phyloP scores from a whole-genome alignment of 1,140 invertebrate genomes.

The Solenopsis fugax region DNA sequence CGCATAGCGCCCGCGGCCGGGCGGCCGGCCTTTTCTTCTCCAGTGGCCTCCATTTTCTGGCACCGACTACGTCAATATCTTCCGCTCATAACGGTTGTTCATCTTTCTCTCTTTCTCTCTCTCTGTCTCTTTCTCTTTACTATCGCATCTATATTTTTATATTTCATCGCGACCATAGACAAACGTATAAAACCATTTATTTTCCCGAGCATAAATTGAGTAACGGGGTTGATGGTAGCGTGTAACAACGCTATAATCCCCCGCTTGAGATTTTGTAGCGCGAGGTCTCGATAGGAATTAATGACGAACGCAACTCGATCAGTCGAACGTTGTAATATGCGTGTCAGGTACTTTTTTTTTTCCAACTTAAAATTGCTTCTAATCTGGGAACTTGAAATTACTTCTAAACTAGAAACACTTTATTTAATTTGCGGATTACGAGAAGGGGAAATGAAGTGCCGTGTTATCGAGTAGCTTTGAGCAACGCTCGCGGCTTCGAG shows the following conservation, averaged over 20 bases:
- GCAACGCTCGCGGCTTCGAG: not conserved
- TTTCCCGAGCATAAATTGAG: constrained; percentile 8
- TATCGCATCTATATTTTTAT: constrained; percentile 25
- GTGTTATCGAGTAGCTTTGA: not conserved
- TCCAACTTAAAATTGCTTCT: not conserved
- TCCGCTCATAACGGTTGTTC: not conserved
- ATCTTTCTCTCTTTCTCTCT: not conserved
- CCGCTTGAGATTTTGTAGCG: not conserved
- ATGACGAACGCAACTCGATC: not conserved
- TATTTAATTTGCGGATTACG: constrained; percentile 1
- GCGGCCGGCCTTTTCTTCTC: constrained; percentile 52
- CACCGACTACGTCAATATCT: constrained; percentile 36
- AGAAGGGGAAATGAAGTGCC: not conserved
- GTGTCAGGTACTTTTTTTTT: not conserved
- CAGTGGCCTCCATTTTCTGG: constrained; percentile 31
- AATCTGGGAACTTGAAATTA: constrained; percentile 1
- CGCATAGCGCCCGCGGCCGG: constrained; percentile 15
- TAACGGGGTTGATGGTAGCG: not conserved
- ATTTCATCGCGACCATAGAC: not conserved
- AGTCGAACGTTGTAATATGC: not conserved
- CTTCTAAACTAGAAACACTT: not conserved
- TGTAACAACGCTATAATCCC: not conserved
- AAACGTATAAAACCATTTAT: not conserved
- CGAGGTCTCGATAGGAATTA: not conserved
- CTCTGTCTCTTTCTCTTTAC: not conserved